A percentile compares a stretch with the other conserved stretches of the same genome.
Conservation (phyloP, 2,888 invertebrate species). For the Drosophila demipolita region DNA sequence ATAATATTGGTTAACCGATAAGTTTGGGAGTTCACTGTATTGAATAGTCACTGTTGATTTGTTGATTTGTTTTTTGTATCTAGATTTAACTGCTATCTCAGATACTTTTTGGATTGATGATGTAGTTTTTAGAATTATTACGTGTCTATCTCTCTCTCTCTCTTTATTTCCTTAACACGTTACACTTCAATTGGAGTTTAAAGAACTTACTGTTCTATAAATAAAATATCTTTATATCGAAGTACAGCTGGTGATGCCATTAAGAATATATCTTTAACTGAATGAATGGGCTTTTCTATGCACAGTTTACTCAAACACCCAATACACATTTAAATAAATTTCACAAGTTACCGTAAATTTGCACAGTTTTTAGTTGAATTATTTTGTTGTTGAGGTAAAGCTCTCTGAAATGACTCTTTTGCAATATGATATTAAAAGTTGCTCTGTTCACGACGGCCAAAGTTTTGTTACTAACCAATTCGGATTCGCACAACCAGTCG, state of each 20-base stretch:
- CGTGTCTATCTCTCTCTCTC: constrained; percentile 45
- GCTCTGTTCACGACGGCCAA: constrained; percentile 68
- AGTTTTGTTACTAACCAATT: constrained; percentile 74
- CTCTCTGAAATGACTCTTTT: constrained; percentile 30
- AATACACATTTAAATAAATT: constrained; percentile 44
- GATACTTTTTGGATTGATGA: constrained; percentile 39
- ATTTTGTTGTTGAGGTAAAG: constrained; percentile 20
- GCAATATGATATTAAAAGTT: constrained; percentile 51
- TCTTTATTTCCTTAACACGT: constrained; percentile 22
- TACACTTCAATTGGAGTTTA: constrained; percentile 20
- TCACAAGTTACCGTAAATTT: constrained; percentile 64
- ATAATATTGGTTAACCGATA: constrained; percentile 63
- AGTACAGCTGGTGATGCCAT: constrained; percentile 79
- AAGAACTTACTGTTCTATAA: constrained; percentile 72
- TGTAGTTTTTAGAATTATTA: constrained; percentile 37
- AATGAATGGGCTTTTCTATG: constrained; percentile 7
- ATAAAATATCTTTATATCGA: constrained; percentile 80
- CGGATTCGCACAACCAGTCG: constrained; percentile 27
- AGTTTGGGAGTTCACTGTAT: constrained; percentile 1
- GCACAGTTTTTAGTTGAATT: constrained; percentile 45
- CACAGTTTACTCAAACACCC: constrained; percentile 26
- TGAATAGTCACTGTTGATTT: neutral
- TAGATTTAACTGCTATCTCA: constrained; percentile 54
- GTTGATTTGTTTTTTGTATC: constrained; percentile 34
- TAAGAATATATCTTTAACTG: constrained; percentile 47